Conservation (phyloP, 2,888 invertebrate species). For the Stenchaetothrips biformis region DNA sequence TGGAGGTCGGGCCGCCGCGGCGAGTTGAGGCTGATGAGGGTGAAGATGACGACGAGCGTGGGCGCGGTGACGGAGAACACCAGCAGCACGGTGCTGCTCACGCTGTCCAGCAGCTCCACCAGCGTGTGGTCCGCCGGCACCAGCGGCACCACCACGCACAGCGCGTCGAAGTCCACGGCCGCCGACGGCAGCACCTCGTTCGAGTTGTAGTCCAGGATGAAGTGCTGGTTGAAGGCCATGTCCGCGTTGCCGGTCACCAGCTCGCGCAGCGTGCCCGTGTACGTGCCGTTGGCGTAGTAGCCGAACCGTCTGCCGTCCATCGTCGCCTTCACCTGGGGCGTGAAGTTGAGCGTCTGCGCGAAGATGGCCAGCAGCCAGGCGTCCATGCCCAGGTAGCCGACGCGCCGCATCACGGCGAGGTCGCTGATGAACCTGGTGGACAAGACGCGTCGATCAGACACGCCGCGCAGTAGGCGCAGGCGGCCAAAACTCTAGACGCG, state of each 20-base stretch:
- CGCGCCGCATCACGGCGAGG: background rate
- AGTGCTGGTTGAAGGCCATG: slow-evolving; percentile 33
- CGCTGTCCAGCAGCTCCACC: slow-evolving; percentile 21
- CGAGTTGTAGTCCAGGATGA: slow-evolving; percentile 33
- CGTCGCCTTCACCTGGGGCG: slow-evolving; percentile 28
- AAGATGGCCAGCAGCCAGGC: slow-evolving; percentile 32
- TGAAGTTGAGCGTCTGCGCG: slow-evolving; percentile 36
- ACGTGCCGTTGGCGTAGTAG: slow-evolving; percentile 32
- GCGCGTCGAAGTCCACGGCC: slow-evolving; percentile 31
- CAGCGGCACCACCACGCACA: slow-evolving; percentile 34
- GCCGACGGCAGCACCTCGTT: slow-evolving; percentile 31
- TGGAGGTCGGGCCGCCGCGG: background rate
- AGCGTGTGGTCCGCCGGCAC: slow-evolving; percentile 28
- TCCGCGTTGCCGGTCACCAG: slow-evolving; percentile 31
- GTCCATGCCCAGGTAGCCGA: slow-evolving; percentile 32
- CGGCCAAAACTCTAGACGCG: no score
- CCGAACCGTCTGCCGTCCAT: slow-evolving; percentile 33
- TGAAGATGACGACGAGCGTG: background rate
- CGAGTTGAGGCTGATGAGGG: background rate
- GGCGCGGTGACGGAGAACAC: background rate
- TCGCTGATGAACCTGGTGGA: no score
- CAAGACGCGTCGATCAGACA: background rate
- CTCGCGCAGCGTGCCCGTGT: slow-evolving; percentile 31
- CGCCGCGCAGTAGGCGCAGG: no score
- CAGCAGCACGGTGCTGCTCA: background rate